Evolutionary conservation across 2,797 vertebrate genomes (phyloP), one percentile per base, ranked within the genome.

Genomic region (Sarcoramphus papa): DNA sequence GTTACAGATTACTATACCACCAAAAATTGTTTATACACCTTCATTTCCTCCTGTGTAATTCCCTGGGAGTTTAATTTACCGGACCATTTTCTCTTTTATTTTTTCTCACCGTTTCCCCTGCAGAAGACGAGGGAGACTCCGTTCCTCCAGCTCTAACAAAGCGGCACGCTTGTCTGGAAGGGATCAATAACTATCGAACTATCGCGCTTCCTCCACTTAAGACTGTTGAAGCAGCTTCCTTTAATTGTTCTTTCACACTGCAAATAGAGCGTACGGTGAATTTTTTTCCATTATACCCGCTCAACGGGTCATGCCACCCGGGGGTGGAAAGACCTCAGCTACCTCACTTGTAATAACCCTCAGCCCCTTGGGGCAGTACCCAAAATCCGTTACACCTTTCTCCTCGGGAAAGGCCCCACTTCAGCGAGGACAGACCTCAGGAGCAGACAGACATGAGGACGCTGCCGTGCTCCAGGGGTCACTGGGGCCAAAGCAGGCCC

Each of bases 241-340:
- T 62, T 72, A 82, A 92, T 96, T 95, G 83, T 62, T 91, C 68
- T 72, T 81, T 76, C 94, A 75, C 57, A 14, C 78, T 75, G 82
- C 91, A 93, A 91, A 93, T 73, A 90, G 73, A 79, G 45, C 12
- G 2, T 3, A 23, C 0, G 1, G 50, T 10, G 63, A 64, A 30
- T 57, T 95, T 94, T 92, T 94, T 85, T 47, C 57, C 76, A 10
- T 93, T 51, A 85, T 73, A 65, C 45, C 79, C 41, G 75, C 54
- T 74, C 63, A 5, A 14, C 1, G 13, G 16, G 75, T 45, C 43
- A 22, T 72, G 82, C 24, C 68, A 35, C 12, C 19, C 3, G 1
- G 7, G 30, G n/a, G 35, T 11, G 41, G 81, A 23, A 59, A 67
- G 45, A 57, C 31, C 64, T 45, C 64, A 3, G 63, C 33, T n/a